Conservation (phyloP, 2,113 vertebrate genomes). For the Castor canadensis region DNA sequence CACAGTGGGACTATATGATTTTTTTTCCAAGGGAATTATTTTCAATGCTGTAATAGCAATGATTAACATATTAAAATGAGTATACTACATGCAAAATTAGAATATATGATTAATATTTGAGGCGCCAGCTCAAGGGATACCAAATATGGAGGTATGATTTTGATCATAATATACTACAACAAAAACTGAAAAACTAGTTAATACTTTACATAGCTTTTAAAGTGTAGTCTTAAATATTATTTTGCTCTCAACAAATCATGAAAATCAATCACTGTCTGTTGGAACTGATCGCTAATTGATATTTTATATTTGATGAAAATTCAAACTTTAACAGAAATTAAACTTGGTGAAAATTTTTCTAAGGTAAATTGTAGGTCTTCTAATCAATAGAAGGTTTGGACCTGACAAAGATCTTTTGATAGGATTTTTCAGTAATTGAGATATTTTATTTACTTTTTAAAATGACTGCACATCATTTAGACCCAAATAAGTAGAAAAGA, state of each 20-base stretch:
- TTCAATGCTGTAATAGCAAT: neutral
- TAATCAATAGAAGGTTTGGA: neutral
- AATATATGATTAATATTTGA: neutral
- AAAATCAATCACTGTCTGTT: neutral
- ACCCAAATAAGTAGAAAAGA: conserved; percentile 11
- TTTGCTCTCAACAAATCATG: neutral
- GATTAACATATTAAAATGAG: neutral
- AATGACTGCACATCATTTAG: neutral
- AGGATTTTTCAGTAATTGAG: neutral
- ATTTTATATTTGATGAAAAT: neutral
- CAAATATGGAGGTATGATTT: neutral
- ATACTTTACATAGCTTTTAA: neutral
- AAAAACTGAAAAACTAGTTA: neutral
- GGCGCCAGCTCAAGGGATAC: neutral
- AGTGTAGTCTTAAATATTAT: neutral
- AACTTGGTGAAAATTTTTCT: neutral
- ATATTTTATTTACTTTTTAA: neutral
- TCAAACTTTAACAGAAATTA: neutral
- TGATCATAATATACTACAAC: neutral
- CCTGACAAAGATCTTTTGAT: neutral
- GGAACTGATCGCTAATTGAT: neutral
- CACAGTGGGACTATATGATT: neutral
- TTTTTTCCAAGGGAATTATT: neutral
- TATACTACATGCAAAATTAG: neutral
- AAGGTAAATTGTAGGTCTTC: neutral